These are phyloP conservation scores for Epinotia brunnichana DNA, from an alignment of 2,888 invertebrate genomes.

Conservation along the genomic window DNA sequence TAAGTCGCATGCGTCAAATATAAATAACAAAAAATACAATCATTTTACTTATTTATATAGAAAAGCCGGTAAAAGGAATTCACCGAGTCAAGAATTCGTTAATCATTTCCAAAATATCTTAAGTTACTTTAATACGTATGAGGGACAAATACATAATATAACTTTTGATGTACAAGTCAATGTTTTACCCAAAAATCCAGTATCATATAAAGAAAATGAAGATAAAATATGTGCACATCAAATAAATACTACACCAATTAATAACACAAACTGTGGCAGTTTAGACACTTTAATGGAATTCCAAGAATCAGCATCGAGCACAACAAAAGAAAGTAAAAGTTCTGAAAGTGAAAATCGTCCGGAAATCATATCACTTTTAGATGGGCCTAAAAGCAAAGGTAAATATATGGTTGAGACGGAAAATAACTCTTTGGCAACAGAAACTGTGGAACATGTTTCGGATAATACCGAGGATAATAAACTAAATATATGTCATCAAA, in stretches of 20 bases:
- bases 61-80: constrained; percentile 50
- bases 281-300: constrained; percentile 33
- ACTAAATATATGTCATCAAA: constrained; percentile 61
- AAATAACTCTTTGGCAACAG: constrained; percentile 29
- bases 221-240: background rate
- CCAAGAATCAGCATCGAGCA: constrained; percentile 17
- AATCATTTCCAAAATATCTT: constrained; percentile 60
- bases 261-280: background rate
- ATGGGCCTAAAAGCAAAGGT: constrained; percentile 62
- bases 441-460: background rate
- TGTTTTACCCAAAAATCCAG: constrained; percentile 53
- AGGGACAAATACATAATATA: constrained; percentile 56
- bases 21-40: constrained; percentile 52
- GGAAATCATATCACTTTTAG: constrained; percentile 65
- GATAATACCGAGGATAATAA: background rate
- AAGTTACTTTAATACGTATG: constrained; percentile 57
- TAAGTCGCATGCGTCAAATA: background rate
- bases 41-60: constrained; percentile 54
- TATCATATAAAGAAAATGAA: background rate
- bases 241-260: background rate
- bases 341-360: constrained; percentile 42
- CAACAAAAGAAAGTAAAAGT: constrained; percentile 11
- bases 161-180: constrained; percentile 67
- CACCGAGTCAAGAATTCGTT: constrained; percentile 49
- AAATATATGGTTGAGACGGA: constrained; percentile 59